Percentiles rank a stretch among this genome's conserved stretches.
These are phyloP conservation scores for Serilophus lunatus DNA, from an alignment of 2,113 vertebrate species.

Conservation along the genomic window DNA sequence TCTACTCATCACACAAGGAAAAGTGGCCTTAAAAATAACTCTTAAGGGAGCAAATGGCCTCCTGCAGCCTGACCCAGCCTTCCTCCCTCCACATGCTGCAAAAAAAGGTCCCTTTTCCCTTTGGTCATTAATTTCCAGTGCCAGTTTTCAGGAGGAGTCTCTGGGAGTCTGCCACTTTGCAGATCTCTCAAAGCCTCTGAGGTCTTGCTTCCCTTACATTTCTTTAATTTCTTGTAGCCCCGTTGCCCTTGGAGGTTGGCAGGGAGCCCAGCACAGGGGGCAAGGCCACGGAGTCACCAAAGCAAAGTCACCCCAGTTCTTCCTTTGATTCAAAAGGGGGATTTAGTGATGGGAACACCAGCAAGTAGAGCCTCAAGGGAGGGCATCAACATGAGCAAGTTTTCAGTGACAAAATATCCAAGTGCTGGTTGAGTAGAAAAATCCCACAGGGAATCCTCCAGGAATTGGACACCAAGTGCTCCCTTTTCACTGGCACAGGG, in stretches of 20 bases:
- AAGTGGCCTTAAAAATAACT: neutral
- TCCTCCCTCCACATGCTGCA: neutral
- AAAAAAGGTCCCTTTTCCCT: constrained; percentile 15
- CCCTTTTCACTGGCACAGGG: neutral
- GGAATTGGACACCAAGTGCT: neutral
- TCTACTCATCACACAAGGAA: neutral
- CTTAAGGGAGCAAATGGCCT: neutral
- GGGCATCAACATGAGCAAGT: neutral
- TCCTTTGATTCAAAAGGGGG: neutral
- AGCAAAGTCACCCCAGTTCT: neutral
- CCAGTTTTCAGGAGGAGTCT: neutral
- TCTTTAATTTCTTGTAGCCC: neutral
- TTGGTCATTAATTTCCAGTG: constrained; percentile 28
- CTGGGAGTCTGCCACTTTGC: neutral
- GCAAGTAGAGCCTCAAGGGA: neutral
- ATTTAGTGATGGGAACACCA: neutral
- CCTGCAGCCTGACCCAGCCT: neutral
- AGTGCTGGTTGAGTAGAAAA: neutral
- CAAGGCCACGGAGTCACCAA: neutral
- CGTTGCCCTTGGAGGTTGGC: neutral
- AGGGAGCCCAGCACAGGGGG: neutral
- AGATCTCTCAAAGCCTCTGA: neutral
- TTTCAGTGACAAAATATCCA: neutral
- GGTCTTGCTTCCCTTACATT: neutral
- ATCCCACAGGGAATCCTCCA: neutral